Base-by-base conservation (phyloP, 2,797 vertebrate species). In the Danio kyathit region DNA sequence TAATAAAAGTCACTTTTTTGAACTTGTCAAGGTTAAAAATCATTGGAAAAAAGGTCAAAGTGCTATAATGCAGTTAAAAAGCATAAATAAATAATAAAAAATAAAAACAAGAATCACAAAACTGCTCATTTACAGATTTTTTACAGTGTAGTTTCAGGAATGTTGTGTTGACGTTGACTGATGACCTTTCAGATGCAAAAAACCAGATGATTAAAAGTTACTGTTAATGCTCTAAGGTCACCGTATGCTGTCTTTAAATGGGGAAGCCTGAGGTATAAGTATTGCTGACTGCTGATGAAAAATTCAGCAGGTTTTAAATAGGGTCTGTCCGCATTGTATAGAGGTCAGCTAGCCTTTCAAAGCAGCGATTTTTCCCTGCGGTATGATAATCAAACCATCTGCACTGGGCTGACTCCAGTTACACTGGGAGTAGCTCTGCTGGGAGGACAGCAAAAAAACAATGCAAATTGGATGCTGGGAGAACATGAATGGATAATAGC, bases 341-440 rank as follows among this genome's bases (percentile, higher is more conserved):
- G 61, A 66, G 82, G 66, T 82, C 51, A 59, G 76, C 12, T 76
- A 74, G 85, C 51, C 80, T 83, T 89, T 90, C 86, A 86, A 29
- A 86, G 57, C 83, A 67, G 61, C 86, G 82, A 82, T 86, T 82
- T 29, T 80, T 90, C 87, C 85, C n/a, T 41, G 81, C 86, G 86
- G 71, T 77, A 88, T 80, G 88, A 90, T 85, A 88, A 89, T 91
- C 85, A 89, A 89, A 91, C 88, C 88, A 90, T 88, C 89, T 90
- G 90, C 84, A 88, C 80, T 44, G 8, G 48, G 76, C 82, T 82
- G 82, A 79, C 88, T 95, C 91, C 84, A 77, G 70, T 93, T 91
- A 90, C 89, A 70, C 63, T 86, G 72, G 84, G 57, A 80, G 51
- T 72, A 87, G 74, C 74, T 87, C 83, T 87, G 64, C 49, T 17